Conservation (phyloP, 2,113 vertebrate species). For the Carassius carassius region DNA sequence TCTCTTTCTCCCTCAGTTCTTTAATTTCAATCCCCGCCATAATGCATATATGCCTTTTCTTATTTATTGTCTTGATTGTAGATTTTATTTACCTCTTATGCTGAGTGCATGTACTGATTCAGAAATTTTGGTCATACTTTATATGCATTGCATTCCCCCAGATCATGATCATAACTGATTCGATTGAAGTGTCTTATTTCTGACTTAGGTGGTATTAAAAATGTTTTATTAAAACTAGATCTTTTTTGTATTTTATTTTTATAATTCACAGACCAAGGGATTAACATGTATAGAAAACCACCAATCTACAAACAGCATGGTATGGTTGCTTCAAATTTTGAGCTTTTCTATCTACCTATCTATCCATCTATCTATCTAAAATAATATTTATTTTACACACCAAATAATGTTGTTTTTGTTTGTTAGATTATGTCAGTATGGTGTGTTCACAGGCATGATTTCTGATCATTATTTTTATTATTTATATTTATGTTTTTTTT, state of each 20-base stretch:
- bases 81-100: neutral
- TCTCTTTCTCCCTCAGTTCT: neutral
- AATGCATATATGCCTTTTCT: conserved; percentile 2
- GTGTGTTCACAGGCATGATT: conserved; percentile 13
- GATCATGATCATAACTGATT: neutral
- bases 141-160: neutral
- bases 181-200: neutral
- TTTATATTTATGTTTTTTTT: conserved; percentile 36
- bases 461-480: conserved; percentile 34
- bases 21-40: neutral
- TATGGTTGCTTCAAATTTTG: conserved; percentile 68
- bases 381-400: neutral
- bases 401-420: neutral
- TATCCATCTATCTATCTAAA: neutral
- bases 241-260: conserved; percentile 61
- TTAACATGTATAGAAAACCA: conserved; percentile 99
- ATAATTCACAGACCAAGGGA: conserved; percentile 91
- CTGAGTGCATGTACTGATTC: neutral
- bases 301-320: conserved; percentile 99
- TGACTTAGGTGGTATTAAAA: neutral
- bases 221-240: conserved; percentile 11
- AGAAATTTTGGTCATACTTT: neutral
- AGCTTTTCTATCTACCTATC: neutral
- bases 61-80: conserved; percentile 12
- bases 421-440: neutral